phyloP scores from a whole-genome alignment of 2,888 invertebrate species.

The Drosophila mettleri region DNA sequence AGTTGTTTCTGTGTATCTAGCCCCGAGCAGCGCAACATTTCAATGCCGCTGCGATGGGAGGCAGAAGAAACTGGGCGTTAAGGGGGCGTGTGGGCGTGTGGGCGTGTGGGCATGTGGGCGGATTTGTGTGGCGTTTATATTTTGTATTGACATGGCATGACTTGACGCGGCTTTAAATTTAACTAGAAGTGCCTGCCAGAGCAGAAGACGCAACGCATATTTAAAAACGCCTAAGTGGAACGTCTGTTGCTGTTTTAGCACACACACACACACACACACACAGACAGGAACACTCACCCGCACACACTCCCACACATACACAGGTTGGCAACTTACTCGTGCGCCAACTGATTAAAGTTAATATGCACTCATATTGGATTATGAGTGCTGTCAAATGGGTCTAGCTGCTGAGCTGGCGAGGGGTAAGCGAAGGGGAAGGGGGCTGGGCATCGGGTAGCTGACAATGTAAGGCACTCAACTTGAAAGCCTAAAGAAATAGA shows the following conservation, averaged over 20 bases:
- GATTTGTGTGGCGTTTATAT: background rate
- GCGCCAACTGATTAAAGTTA: slow-evolving; percentile 78
- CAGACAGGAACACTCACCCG: background rate
- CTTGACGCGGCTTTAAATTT: slow-evolving; percentile 62
- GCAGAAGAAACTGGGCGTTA: too few relatives aligned
- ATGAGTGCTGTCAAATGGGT: slow-evolving; percentile 76
- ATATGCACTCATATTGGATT: slow-evolving; percentile 79
- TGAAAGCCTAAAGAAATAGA: slow-evolving; percentile 72
- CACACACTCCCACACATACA: background rate
- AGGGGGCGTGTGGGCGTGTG: background rate
- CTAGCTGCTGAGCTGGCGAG: slow-evolving; percentile 15
- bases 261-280: background rate
- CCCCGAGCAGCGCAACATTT: slow-evolving; percentile 7
- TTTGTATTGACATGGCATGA: slow-evolving; percentile 58
- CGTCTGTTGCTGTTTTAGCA: slow-evolving; percentile 48
- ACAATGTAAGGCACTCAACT: slow-evolving; percentile 67
- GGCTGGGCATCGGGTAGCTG: background rate
- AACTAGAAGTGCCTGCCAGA: slow-evolving; percentile 23
- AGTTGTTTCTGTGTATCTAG: slow-evolving; percentile 21
- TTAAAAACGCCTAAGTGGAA: slow-evolving; percentile 67
- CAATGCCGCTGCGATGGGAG: background rate
- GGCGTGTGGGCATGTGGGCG: background rate
- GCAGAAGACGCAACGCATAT: slow-evolving; percentile 33
- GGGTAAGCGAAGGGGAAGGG: slow-evolving; percentile 31
- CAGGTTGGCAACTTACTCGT: slow-evolving; percentile 50